Evolutionary conservation across 2,888 invertebrate genomes (phyloP).

Genomic region (Teleiodes luculella): DNA sequence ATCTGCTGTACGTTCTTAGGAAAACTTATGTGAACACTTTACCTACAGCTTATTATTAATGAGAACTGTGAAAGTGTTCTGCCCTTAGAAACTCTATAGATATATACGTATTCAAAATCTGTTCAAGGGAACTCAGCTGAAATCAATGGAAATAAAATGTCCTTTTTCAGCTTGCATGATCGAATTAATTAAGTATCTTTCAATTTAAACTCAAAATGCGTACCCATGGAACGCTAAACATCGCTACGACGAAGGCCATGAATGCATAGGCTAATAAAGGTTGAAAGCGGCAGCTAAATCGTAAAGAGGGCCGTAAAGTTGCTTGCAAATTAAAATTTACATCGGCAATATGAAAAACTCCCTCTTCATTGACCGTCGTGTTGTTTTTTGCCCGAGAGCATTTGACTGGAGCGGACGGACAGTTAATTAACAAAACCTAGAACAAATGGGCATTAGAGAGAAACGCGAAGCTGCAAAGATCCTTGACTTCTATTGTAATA

Average conservation of each 20-base stretch:
- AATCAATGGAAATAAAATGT: too few relatives aligned
- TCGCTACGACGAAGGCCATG: slow-evolving; percentile 35
- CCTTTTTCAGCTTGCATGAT: too few relatives aligned
- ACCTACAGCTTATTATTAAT: too few relatives aligned
- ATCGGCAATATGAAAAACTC: slow-evolving; percentile 74
- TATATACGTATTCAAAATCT: too few relatives aligned
- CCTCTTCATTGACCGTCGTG: slow-evolving; percentile 54
- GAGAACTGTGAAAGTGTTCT: too few relatives aligned
- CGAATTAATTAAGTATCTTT: background rate
- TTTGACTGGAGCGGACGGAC: slow-evolving; percentile 69
- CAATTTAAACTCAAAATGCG: background rate
- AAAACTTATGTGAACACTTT: too few relatives aligned
- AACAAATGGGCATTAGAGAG: slow-evolving; percentile 57
- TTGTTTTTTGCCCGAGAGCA: slow-evolving; percentile 55
- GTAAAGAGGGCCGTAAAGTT: slow-evolving; percentile 75
- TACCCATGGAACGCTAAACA: background rate
- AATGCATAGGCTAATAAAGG: slow-evolving; percentile 71
- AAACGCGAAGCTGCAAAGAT: slow-evolving; percentile 12
- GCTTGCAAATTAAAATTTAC: slow-evolving; percentile 76
- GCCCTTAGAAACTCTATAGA: too few relatives aligned
- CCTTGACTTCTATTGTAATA: background rate
- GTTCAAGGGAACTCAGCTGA: too few relatives aligned
- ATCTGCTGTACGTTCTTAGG: slow-evolving; percentile 18
- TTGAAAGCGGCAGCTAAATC: slow-evolving; percentile 71
- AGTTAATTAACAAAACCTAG: slow-evolving; percentile 71